phyloP scores from a whole-genome alignment of 1,140 invertebrate genomes.

The Scaptomyza hsui region DNA sequence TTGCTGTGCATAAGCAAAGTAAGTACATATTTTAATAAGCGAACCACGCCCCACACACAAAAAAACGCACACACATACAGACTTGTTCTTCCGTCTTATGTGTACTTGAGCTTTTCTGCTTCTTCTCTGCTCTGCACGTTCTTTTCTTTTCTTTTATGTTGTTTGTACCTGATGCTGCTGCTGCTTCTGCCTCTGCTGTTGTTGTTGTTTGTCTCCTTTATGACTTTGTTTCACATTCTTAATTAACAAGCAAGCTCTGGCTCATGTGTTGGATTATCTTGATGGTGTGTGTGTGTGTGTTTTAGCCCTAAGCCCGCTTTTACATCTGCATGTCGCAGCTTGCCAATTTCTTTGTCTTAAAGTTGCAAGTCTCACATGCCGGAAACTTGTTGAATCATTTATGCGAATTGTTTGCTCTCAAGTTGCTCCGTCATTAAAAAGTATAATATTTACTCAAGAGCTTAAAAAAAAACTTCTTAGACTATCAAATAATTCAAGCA shows the following conservation, averaged over 20 bases:
- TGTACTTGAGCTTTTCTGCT: conserved; percentile 19
- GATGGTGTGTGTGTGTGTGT: conserved; percentile 30
- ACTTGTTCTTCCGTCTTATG: conserved; percentile 3
- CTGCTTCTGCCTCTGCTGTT: conserved; percentile 15
- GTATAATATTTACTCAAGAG: conserved; percentile 3
- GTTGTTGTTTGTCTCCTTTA: conserved; percentile 61
- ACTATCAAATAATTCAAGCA: background rate
- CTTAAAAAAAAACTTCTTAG: background rate
- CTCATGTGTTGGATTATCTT: conserved; percentile 64
- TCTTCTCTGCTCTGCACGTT: conserved; percentile 5
- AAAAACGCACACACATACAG: background rate
- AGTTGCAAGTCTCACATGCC: conserved; percentile 16
- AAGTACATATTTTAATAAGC: conserved; percentile 41
- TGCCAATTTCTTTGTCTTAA: conserved; percentile 37
- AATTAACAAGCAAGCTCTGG: conserved; percentile 74
- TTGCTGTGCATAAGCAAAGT: conserved; percentile 10
- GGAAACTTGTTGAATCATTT: conserved; percentile 33
- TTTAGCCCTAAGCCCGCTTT: conserved; percentile 42
- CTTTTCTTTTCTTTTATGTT: conserved; percentile 36
- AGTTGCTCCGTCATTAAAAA: conserved; percentile 17
- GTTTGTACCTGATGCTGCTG: conserved; percentile 30
- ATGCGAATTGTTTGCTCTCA: conserved; percentile 15
- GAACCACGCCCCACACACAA: conserved; percentile 1
- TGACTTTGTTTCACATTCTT: conserved; percentile 78
- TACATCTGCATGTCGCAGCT: conserved; percentile 43